These are phyloP conservation scores for Nesogale talazaci DNA, from an alignment of 2,113 vertebrate genomes.

Conservation along the genomic window DNA sequence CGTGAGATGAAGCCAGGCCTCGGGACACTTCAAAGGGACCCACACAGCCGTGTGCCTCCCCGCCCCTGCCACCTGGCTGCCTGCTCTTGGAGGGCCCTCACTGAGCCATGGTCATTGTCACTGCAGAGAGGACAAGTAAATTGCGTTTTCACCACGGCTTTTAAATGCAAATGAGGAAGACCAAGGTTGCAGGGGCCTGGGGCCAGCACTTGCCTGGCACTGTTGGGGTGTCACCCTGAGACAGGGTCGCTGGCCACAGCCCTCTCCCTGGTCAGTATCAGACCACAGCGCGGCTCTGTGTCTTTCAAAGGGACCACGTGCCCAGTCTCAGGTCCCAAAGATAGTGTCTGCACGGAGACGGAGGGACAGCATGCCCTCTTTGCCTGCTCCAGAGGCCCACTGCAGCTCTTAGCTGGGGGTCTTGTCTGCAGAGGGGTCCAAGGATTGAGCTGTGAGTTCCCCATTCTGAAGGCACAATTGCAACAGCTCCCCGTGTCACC, in stretches of 20 bases:
- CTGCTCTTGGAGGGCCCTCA: neutral
- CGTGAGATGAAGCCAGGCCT: neutral
- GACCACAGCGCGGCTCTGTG: neutral
- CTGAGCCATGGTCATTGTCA: neutral
- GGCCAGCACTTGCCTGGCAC: too few species aligned
- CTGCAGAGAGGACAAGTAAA: constrained; percentile 14
- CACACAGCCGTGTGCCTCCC: neutral
- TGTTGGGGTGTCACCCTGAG: neutral
- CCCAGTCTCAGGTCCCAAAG: neutral
- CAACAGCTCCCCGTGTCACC: too few species aligned
- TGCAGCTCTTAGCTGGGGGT: neutral
- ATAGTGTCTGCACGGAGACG: neutral
- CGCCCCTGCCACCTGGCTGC: rapidly evolving
- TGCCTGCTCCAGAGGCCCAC: neutral
- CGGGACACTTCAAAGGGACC: constrained; percentile 8
- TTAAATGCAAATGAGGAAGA: constrained; percentile 28
- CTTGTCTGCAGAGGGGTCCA: neutral
- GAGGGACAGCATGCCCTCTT: neutral
- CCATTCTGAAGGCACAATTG: neutral
- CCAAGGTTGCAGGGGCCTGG: neutral
- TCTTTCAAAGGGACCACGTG: neutral
- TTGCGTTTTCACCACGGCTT: constrained; percentile 64
- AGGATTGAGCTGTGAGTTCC: neutral
- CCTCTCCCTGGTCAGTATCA: neutral
- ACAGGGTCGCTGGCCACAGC: neutral